These are phyloP conservation scores for Callionymus lyra DNA, from an alignment of 2,113 vertebrate species.

Conservation along the genomic window DNA sequence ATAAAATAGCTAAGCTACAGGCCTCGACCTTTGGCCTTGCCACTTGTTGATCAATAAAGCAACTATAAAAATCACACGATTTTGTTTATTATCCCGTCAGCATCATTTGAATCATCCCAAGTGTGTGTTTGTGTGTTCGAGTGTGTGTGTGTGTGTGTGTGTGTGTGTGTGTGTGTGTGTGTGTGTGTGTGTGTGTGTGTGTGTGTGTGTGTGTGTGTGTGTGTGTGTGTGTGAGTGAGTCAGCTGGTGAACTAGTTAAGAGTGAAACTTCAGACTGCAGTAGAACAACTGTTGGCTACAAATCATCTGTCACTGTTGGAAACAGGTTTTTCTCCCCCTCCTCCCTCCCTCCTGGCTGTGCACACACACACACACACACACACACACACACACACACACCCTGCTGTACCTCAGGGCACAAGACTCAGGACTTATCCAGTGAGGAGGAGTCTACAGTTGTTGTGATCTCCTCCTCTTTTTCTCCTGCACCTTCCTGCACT, in stretches of 20 bases:
- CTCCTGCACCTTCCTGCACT: slow-evolving; percentile 15
- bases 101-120: too few species aligned
- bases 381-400: too few species aligned
- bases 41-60: too few species aligned
- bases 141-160: background rate
- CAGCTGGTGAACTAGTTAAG: too few species aligned
- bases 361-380: slow-evolving; percentile 22
- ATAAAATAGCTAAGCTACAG: background rate
- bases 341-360: background rate
- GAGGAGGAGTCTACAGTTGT: slow-evolving; percentile 5
- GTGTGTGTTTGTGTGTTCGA: background rate
- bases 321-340: slow-evolving; percentile 59
- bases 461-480: slow-evolving; percentile 18
- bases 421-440: too few species aligned
- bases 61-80: too few species aligned
- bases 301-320: slow-evolving; percentile 60
- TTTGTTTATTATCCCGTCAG: background rate
- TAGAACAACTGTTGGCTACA: slow-evolving; percentile 63
- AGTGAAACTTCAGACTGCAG: slow-evolving; percentile 32
- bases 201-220: too few species aligned
- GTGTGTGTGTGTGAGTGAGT: too few species aligned
- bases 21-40: background rate
- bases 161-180: background rate
- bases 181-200: background rate
- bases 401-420: too few species aligned